phyloP scores from a whole-genome alignment of 2,888 invertebrate genomes.

The Mimas tiliae region DNA sequence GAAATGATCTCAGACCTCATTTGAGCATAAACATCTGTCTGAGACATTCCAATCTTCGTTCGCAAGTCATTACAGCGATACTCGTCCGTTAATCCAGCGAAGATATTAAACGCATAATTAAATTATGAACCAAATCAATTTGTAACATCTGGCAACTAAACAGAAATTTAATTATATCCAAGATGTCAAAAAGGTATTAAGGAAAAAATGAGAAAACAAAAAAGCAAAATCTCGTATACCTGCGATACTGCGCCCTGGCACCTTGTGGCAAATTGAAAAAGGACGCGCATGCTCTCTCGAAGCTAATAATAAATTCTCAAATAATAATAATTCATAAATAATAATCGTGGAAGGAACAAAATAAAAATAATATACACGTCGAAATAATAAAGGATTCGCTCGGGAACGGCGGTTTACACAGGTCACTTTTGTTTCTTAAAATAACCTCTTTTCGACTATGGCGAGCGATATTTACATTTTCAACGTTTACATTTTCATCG shows the following conservation, averaged over 20 bases:
- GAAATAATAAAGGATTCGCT: conserved; percentile 83
- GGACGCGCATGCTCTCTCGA: conserved; percentile 74
- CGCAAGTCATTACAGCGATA: conserved; percentile 45
- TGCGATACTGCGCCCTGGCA: conserved; percentile 55
- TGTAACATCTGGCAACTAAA: conserved; percentile 62
- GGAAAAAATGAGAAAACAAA: conserved; percentile 51
- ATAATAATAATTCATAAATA: conserved; percentile 85
- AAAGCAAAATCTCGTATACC: conserved; percentile 57
- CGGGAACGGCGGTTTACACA: conserved; percentile 59
- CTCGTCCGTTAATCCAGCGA: conserved; percentile 46
- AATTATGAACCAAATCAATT: conserved; percentile 74
- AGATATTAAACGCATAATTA: conserved; percentile 64
- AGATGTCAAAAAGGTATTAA: conserved; percentile 70
- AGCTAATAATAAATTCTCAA: conserved; percentile 83
- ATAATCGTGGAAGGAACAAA: conserved; percentile 81
- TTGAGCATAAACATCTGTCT: conserved; percentile 27
- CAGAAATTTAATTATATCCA: conserved; percentile 74
- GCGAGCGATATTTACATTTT: conserved; percentile 1
- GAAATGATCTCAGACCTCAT: conserved; percentile 25
- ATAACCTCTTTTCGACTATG: background rate
- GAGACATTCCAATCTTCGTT: conserved; percentile 29
- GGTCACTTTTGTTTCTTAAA: conserved; percentile 46
- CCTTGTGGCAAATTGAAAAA: conserved; percentile 84
- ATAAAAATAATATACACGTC: conserved; percentile 81
- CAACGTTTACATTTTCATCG: conserved; percentile 11